A percentile compares a stretch with the other conserved stretches of the same genome.
These are phyloP conservation scores for Catotricha subobsoleta DNA, from an alignment of 2,888 invertebrate genomes.

Conservation along the genomic window DNA sequence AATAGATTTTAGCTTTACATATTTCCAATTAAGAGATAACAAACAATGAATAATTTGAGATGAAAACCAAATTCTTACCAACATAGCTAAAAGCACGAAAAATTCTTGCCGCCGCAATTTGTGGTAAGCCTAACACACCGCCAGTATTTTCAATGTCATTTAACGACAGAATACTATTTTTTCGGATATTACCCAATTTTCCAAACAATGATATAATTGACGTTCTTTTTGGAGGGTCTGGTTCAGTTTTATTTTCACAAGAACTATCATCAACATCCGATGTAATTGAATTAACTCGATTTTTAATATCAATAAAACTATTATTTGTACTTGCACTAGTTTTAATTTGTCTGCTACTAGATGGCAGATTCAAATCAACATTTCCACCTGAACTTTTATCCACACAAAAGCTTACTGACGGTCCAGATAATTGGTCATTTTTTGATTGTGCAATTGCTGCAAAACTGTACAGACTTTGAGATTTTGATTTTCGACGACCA, in stretches of 20 bases:
- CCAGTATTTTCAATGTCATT: neutral
- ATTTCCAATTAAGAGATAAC: neutral
- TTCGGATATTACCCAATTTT: neutral
- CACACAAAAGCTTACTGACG: neutral
- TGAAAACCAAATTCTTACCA: neutral
- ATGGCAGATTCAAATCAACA: neutral
- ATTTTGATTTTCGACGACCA: neutral
- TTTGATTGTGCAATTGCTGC: neutral
- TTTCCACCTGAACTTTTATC: neutral
- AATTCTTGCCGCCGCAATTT: conserved; percentile 1
- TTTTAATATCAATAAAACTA: neutral
- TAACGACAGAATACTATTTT: neutral
- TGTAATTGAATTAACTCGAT: neutral
- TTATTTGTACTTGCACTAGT: conserved; percentile 3
- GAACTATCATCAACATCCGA: neutral
- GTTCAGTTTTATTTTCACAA: neutral
- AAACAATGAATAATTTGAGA: neutral
- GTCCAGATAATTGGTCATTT: neutral
- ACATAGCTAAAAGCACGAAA: conserved; percentile 6
- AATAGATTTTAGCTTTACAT: neutral
- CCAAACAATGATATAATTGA: conserved; percentile 4
- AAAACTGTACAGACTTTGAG: conserved; percentile 1
- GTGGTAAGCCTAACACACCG: neutral
- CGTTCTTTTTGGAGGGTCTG: neutral
- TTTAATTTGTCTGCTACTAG: neutral